Base-by-base conservation (phyloP, 2,797 vertebrate species). In the Decapterus maruadsi region DNA sequence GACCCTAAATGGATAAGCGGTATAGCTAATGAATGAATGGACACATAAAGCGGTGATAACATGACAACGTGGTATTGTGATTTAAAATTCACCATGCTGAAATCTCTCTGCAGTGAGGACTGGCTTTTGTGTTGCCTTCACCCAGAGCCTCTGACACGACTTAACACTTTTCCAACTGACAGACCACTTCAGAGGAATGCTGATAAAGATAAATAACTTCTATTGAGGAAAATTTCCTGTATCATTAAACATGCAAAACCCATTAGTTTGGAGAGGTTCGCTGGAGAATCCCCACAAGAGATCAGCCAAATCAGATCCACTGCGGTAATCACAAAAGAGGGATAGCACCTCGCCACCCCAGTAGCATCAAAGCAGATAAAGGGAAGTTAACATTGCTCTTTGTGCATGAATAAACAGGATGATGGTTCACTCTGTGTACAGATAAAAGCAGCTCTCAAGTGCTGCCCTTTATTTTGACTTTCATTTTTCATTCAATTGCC, bases 201-300 rank as follows among this genome's bases (percentile, higher is more conserved):
- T 95, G 95, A 97, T 97, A 95, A 96, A 96, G 96, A 97, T 96
- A 95, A 97, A 97, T 96, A 96, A 96, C 95, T 94, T 95, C 91
- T 94, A 96, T 95, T 96, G 94, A 94, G 93, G 92, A 94, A 96
- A 93, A 97, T 97, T 96, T 96, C 95, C 95, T 94, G 96, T 96
- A 95, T 96, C 96, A 97, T 97, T 97, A 97, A 97, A 97, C 96
- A 96, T 94, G 94, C 95, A 93, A 95, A 96, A 94, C 94, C 93
- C 95, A 96, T 96, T 96, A 96, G 95, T 55, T 94, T 95, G 94
- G 94, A 94, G 92, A 91, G 93, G 67, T 95, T 94, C 94, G 92
- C 95, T 95, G 91, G 88, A 90, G 93, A 95, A 91, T 96, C 96
- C 96, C 96, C 95, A 89, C 93, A 94, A 95, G 96, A 96, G 93